Evolutionary conservation across 2,113 vertebrate species (phyloP).

Genomic region (Anthoscopus minutus): DNA sequence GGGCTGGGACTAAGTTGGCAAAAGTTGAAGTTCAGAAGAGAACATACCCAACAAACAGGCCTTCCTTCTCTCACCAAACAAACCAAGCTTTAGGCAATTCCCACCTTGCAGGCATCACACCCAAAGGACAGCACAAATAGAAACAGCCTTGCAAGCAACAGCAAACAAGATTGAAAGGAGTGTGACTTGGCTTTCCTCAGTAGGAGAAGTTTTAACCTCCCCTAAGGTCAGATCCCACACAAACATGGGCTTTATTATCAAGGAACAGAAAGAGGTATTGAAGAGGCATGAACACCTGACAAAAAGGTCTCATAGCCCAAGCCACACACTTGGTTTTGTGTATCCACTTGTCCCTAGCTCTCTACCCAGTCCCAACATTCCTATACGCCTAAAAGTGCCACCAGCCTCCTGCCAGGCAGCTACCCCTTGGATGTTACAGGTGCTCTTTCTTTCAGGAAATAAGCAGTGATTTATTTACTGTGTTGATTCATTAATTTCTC

Average conservation of each 20-base stretch:
- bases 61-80: slow-evolving; percentile 26
- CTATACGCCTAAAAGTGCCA: neutral
- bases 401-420: neutral
- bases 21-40: neutral
- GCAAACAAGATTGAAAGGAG: slow-evolving; percentile 12
- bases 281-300: slow-evolving; percentile 8
- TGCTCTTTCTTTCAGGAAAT: slow-evolving; percentile 25
- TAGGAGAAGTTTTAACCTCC: neutral
- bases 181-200: slow-evolving; percentile 31
- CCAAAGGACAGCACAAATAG: slow-evolving; percentile 46
- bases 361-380: neutral
- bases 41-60: slow-evolving; percentile 14
- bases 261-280: slow-evolving; percentile 51
- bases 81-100: slow-evolving; percentile 13
- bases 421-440: neutral
- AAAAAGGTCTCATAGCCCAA: slow-evolving; percentile 11
- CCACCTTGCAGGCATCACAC: slow-evolving; percentile 11
- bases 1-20: neutral
- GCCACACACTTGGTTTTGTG: neutral
- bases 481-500: neutral
- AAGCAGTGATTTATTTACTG: slow-evolving; percentile 1
- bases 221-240: slow-evolving; percentile 31
- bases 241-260: slow-evolving; percentile 50
- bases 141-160: slow-evolving; percentile 17
- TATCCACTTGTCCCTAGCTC: neutral